A percentile compares a stretch with the other conserved stretches of the same genome.
Conservation (phyloP, 2,888 invertebrate genomes). For the Aquatica leii region DNA sequence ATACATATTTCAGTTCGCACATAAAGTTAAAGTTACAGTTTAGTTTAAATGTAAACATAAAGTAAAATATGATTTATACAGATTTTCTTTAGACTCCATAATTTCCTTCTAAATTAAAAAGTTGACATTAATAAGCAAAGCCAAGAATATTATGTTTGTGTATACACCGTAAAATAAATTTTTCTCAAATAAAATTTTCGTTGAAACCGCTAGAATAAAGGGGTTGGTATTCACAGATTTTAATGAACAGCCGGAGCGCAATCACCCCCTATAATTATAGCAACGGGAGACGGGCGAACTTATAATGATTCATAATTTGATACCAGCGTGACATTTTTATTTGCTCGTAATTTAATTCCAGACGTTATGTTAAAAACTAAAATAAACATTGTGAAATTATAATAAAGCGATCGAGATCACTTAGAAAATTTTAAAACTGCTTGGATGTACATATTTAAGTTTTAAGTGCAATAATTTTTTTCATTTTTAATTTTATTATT, state of each 20-base stretch:
- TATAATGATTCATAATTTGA: constrained; percentile 39
- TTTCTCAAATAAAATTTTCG: constrained; percentile 26
- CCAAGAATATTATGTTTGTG: constrained; percentile 14
- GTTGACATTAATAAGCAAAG: constrained; percentile 15
- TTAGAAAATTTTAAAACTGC: too few relatives aligned
- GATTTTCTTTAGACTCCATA: constrained; percentile 5
- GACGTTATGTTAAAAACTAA: constrained; percentile 21
- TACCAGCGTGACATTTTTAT: constrained; percentile 39
- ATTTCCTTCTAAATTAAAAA: constrained; percentile 14
- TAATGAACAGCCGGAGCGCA: constrained; percentile 35
- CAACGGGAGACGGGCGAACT: constrained; percentile 34
- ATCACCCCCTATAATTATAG: constrained; percentile 37
- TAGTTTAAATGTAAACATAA: constrained; percentile 3
- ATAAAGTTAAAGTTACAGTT: not conserved
- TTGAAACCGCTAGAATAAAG: constrained; percentile 21
- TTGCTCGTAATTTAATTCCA: constrained; percentile 28
- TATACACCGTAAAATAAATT: constrained; percentile 15
- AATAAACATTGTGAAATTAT: not conserved
- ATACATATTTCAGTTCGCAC: too few relatives aligned
- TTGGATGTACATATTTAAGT: too few relatives aligned
- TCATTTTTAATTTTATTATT: too few relatives aligned
- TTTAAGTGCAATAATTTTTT: too few relatives aligned
- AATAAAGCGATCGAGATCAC: too few relatives aligned
- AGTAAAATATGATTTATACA: constrained; percentile 8
- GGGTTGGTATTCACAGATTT: constrained; percentile 36